phyloP scores from a whole-genome alignment of 2,888 invertebrate species.

The Tenthredo livida region DNA sequence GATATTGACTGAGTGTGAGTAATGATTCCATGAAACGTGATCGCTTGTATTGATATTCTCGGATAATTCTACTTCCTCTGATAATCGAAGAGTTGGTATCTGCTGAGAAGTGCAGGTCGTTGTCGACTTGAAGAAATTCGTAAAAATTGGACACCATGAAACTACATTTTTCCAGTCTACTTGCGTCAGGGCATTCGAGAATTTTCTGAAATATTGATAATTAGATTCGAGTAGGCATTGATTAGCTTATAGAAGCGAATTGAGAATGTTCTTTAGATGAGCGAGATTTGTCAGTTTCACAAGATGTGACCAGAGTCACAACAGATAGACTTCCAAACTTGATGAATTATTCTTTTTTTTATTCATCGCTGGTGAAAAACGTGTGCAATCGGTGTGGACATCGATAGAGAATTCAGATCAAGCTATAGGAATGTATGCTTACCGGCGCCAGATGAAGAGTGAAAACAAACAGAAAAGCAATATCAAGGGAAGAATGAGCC shows the following conservation, averaged over 20 bases:
- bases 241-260: not conserved
- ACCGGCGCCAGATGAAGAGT: not conserved
- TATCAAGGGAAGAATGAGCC: not conserved
- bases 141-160: too few relatives aligned
- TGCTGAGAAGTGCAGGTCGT: too few relatives aligned
- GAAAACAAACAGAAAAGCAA: not conserved
- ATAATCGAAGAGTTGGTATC: too few relatives aligned
- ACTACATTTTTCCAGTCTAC: too few relatives aligned
- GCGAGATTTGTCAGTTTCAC: not conserved
- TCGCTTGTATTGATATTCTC: too few relatives aligned
- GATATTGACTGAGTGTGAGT: too few relatives aligned
- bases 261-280: not conserved
- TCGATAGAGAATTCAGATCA: not conserved
- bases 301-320: not conserved
- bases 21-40: too few relatives aligned
- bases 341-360: not conserved
- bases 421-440: not conserved
- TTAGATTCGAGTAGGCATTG: not conserved
- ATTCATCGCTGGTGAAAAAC: not conserved
- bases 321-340: not conserved
- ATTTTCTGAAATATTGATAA: slow-evolving; percentile 3
- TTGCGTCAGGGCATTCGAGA: too few relatives aligned
- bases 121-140: too few relatives aligned
- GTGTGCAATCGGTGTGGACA: too few relatives aligned
- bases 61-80: too few relatives aligned